Base-by-base conservation (phyloP, 2,888 invertebrate genomes). In the Cryptops parisi region DNA sequence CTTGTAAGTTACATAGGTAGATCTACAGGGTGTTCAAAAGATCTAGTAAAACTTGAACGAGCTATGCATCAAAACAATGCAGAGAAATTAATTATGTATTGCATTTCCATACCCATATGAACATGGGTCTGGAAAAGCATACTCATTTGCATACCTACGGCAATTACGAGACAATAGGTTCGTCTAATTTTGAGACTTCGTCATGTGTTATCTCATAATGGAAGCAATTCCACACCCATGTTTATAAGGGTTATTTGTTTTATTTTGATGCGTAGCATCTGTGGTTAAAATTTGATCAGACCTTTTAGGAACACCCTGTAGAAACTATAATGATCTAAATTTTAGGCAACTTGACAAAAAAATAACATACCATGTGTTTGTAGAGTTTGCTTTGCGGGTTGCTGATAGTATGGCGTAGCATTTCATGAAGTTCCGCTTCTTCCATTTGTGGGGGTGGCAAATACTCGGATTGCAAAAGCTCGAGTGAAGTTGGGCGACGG, bases 361-460 rank as follows among this genome's bases (percentile, higher is more conserved):
- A 48, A 50, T 9, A 15, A 9, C 59, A 58, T 21, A 72, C 61
- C 64, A 72, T 64, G 27, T 64, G 61, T 64, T 82, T 82, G 68
- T 87, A 87, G 0, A 79, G 77, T 69, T 82, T 84, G 65, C 80
- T 81, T 66, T 84, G 81, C 1, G 85, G 80, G 65, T 88, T 86
- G 15, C 79, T 78, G 1, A 96, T 72, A 0, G 87, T 85, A 60
- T 86, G 84, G 0, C 82, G 75, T 15, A 94, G 72, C 64, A 87
- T 78, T 60, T 89, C 88, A 50, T 84, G 81, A 1, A 93, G 68
- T 57, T 87, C 84, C 0, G 82, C 80, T 59, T 91, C 89, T 62
- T 89, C 87, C n/a, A 91, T 74, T 60, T 80, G 78, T 0, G 85
- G 82, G 0, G 90, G 82, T 0, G 94, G 94, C 2, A 96, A 75